phyloP scores from a whole-genome alignment of 2,888 invertebrate genomes.

The Venustoraphidia nigricollis region DNA sequence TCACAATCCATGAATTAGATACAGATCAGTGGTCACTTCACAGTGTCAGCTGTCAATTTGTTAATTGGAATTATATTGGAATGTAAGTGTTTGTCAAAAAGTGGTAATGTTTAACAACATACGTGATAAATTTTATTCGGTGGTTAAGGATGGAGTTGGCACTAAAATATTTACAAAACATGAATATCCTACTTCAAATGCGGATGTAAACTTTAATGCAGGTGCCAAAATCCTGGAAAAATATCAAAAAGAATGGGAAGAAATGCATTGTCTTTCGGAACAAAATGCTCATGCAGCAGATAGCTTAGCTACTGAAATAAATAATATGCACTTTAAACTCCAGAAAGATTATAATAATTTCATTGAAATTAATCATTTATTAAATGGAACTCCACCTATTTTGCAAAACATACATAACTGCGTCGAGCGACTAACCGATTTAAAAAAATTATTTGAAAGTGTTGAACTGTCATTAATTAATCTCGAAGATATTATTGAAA shows the following conservation, averaged over 20 bases:
- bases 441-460: constrained; percentile 41
- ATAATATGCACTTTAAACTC: constrained; percentile 21
- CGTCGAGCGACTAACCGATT: constrained; percentile 31
- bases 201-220: constrained; percentile 36
- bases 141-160: neutral
- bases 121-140: neutral
- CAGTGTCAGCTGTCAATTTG: no score
- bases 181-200: constrained; percentile 1
- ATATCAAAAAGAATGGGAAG: constrained; percentile 57
- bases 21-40: no score
- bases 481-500: constrained; percentile 53
- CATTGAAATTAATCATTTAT: constrained; percentile 18
- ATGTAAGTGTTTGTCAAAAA: no score
- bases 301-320: constrained; percentile 32
- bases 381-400: constrained; percentile 22
- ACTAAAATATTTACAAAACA: neutral
- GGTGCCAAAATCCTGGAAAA: constrained; percentile 52
- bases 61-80: no score
- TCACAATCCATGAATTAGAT: no score
- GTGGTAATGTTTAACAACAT: neutral
- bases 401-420: constrained; percentile 32
- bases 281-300: constrained; percentile 47
- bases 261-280: constrained; percentile 51
- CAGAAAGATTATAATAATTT: constrained; percentile 19
- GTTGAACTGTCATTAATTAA: constrained; percentile 47